phyloP scores from a whole-genome alignment of 2,888 invertebrate species.

The Chromoteleia sp. region DNA sequence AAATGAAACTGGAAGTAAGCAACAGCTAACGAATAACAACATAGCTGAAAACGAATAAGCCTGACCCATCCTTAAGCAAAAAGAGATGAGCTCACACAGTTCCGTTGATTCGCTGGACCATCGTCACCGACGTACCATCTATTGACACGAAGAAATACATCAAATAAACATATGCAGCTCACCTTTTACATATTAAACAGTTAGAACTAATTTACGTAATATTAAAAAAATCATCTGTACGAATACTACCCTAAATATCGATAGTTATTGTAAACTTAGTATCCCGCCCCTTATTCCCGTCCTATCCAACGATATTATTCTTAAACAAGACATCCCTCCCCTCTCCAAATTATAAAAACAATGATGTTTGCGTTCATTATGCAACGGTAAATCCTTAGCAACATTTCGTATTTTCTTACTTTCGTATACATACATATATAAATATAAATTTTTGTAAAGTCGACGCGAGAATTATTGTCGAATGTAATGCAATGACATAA shows the following conservation, averaged over 20 bases:
- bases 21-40: conserved; percentile 82
- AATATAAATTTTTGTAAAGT: conserved; percentile 81
- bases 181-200: conserved; percentile 81
- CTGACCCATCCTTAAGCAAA: conserved; percentile 80
- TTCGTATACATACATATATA: conserved; percentile 76
- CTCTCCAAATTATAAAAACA: conserved; percentile 74
- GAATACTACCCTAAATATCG: conserved; percentile 83
- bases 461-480: conserved; percentile 77
- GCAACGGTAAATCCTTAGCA: conserved; percentile 81
- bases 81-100: conserved; percentile 76
- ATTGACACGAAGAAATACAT: conserved; percentile 76
- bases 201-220: conserved; percentile 83
- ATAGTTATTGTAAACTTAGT: conserved; percentile 83
- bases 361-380: conserved; percentile 80
- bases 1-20: conserved; percentile 81
- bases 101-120: conserved; percentile 77
- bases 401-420: conserved; percentile 85
- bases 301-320: conserved; percentile 66
- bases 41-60: conserved; percentile 81
- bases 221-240: conserved; percentile 81
- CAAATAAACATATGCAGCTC: conserved; percentile 80
- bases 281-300: conserved; percentile 73
- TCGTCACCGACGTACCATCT: conserved; percentile 78
- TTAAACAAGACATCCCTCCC: conserved; percentile 57
- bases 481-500: conserved; percentile 80